phyloP scores from a whole-genome alignment of 2,888 invertebrate genomes.

The Podotricha telesiphe region DNA sequence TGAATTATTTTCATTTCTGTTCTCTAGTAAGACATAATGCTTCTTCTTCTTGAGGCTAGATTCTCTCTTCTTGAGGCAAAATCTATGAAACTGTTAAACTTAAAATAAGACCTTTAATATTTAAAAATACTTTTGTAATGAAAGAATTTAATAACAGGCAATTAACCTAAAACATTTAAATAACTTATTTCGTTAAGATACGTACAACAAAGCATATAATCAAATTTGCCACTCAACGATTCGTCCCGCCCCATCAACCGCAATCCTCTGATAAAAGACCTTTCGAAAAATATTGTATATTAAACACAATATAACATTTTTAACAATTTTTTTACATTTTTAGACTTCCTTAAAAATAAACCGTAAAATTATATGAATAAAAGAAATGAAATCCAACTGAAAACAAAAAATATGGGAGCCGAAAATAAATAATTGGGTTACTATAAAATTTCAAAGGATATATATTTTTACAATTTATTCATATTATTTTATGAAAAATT shows the following conservation, averaged over 20 bases:
- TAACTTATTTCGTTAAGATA: slow-evolving; percentile 2
- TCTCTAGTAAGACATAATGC: too few relatives aligned
- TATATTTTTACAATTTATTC: too few relatives aligned
- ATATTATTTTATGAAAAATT: too few relatives aligned
- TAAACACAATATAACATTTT: background rate
- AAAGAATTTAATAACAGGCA: background rate
- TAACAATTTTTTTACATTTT: background rate
- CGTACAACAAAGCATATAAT: slow-evolving; percentile 8
- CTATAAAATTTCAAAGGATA: too few relatives aligned
- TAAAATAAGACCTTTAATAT: too few relatives aligned
- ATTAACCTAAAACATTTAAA: background rate
- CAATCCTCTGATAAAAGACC: background rate
- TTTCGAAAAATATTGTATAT: background rate
- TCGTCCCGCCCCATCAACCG: slow-evolving; percentile 4
- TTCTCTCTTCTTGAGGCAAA: too few relatives aligned
- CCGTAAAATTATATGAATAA: background rate
- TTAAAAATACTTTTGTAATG: too few relatives aligned
- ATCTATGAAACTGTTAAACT: too few relatives aligned
- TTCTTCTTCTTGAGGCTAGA: too few relatives aligned
- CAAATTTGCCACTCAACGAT: background rate
- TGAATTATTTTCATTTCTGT: too few relatives aligned
- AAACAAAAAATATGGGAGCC: background rate
- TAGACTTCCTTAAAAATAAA: background rate
- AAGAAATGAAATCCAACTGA: background rate
- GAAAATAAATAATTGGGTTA: background rate